Evolutionary conservation across 2,113 vertebrate genomes (phyloP).

Genomic region (Ceratotherium simum): DNA sequence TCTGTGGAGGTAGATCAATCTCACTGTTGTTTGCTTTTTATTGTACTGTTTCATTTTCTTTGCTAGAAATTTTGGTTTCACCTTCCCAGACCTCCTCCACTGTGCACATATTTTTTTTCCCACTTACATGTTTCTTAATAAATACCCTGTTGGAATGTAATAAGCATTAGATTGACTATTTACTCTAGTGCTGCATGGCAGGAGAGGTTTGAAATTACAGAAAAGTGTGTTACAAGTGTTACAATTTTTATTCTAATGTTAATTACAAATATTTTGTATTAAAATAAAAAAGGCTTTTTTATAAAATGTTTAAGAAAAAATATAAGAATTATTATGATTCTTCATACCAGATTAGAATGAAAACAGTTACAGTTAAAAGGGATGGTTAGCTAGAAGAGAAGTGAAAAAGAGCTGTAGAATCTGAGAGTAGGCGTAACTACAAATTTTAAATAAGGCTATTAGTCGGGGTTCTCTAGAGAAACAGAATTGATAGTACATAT

Average conservation of each 20-base stretch:
- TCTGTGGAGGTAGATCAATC: not conserved
- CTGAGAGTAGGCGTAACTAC: not conserved
- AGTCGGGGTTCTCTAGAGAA: not conserved
- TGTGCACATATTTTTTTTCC: not conserved
- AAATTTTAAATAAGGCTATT: not conserved
- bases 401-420: not conserved
- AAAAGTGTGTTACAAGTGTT: not conserved
- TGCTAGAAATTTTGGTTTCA: conserved; percentile 1
- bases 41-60: conserved; percentile 54
- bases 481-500: not conserved
- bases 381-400: not conserved
- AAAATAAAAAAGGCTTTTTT: not conserved
- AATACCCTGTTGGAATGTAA: not conserved
- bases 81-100: not conserved
- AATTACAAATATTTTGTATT: not conserved
- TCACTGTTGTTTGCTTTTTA: not conserved
- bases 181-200: not conserved
- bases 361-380: not conserved
- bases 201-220: not conserved
- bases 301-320: not conserved
- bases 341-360: not conserved
- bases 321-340: not conserved
- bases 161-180: not conserved
- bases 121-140: not conserved
- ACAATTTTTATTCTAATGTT: not conserved